These are phyloP conservation scores for Diadophis punctatus DNA, from an alignment of 2,113 vertebrate genomes.

Conservation along the genomic window DNA sequence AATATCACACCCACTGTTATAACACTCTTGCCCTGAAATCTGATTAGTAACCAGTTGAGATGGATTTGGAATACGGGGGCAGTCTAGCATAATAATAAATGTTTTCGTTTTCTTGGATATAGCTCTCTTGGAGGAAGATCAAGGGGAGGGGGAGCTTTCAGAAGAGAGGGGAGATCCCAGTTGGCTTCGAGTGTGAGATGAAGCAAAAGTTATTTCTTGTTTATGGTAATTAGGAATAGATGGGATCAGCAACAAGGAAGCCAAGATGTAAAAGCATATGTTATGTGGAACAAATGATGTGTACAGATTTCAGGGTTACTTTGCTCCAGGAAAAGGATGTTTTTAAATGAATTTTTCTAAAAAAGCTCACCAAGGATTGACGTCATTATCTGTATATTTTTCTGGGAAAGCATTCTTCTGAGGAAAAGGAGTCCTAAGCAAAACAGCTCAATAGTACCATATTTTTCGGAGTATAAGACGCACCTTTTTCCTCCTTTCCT, in stretches of 20 bases:
- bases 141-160: constrained; percentile 32
- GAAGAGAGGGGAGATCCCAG: constrained; percentile 43
- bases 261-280: constrained; percentile 35
- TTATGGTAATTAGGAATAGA: constrained; percentile 53
- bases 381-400: constrained; percentile 28
- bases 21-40: not conserved
- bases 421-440: not conserved
- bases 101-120: not conserved
- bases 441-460: not conserved
- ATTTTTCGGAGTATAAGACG: too few relatives aligned
- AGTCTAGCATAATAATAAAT: not conserved
- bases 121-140: constrained; percentile 22
- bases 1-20: not conserved
- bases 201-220: constrained; percentile 53
- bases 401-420: constrained; percentile 17
- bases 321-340: constrained; percentile 21
- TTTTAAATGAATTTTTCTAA: constrained; percentile 14
- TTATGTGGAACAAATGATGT: not conserved
- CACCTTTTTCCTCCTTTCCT: too few relatives aligned
- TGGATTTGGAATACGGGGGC: not conserved
- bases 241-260: constrained; percentile 50
- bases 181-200: constrained; percentile 34
- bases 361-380: constrained; percentile 11
- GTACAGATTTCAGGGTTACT: not conserved
- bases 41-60: not conserved